Evolutionary conservation across 2,888 invertebrate species (phyloP).

Genomic region (Hypolimnas misippus): DNA sequence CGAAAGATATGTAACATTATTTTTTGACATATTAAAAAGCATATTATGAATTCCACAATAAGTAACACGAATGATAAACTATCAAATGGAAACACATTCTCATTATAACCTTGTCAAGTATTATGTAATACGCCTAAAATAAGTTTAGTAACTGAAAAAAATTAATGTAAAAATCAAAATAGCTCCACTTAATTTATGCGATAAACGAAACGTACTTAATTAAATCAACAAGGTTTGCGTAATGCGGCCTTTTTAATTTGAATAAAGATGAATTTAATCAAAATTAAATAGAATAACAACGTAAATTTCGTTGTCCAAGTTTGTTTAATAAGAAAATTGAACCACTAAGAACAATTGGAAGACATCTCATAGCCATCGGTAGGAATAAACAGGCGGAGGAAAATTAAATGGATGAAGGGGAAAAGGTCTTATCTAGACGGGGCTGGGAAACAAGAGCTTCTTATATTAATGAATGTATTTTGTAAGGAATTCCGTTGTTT

Average conservation of each 20-base stretch:
- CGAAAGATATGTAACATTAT: conserved; percentile 12
- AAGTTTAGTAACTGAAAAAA: neutral
- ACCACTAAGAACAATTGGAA: conserved; percentile 51
- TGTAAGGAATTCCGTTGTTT: conserved; percentile 17
- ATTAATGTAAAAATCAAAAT: conserved; percentile 9
- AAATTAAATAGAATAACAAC: conserved; percentile 57
- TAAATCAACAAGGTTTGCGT: conserved; percentile 41
- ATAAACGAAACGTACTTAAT: conserved; percentile 44
- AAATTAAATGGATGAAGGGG: conserved; percentile 47
- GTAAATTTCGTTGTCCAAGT: conserved; percentile 50
- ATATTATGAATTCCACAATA: neutral
- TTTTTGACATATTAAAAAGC: conserved; percentile 7
- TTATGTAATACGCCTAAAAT: neutral
- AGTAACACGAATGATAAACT: neutral
- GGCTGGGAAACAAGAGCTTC: conserved; percentile 27
- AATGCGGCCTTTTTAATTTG: conserved; percentile 47
- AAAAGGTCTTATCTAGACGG: conserved; percentile 23
- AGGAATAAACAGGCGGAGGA: conserved; percentile 49
- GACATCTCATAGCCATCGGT: conserved; percentile 46
- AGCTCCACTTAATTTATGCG: conserved; percentile 27
- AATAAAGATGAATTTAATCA: conserved; percentile 58
- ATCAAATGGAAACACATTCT: neutral
- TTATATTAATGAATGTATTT: conserved; percentile 30
- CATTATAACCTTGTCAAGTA: neutral
- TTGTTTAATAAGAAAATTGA: conserved; percentile 54